These are phyloP conservation scores for Chloroclystis v-ata DNA, from an alignment of 2,888 invertebrate genomes.

Conservation along the genomic window DNA sequence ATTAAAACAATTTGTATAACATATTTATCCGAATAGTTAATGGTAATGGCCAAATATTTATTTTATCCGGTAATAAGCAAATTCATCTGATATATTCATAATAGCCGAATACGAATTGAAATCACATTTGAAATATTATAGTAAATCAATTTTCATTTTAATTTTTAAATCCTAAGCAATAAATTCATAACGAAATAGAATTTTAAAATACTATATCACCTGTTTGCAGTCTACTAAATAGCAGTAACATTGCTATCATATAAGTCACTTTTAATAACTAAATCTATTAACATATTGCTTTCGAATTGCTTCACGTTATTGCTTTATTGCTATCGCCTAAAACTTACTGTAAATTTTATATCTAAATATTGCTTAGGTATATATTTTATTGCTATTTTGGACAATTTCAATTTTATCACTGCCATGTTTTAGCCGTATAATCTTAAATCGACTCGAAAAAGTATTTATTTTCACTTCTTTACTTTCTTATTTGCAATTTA, in stretches of 20 bases:
- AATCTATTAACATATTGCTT: constrained; percentile 52
- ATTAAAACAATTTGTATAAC: neutral
- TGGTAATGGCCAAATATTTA: neutral
- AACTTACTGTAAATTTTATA: constrained; percentile 18
- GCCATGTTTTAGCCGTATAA: constrained; percentile 30
- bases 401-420: constrained; percentile 55
- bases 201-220: constrained; percentile 53
- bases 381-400: constrained; percentile 54
- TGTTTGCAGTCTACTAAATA: constrained; percentile 62
- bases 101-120: constrained; percentile 17
- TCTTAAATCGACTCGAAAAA: constrained; percentile 12
- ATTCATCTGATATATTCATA: constrained; percentile 9
- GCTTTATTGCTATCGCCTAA: constrained; percentile 41
- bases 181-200: constrained; percentile 35
- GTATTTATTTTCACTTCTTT: constrained; percentile 1
- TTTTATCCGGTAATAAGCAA: constrained; percentile 9
- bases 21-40: neutral
- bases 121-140: constrained; percentile 8
- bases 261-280: constrained; percentile 41
- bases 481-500: constrained; percentile 3
- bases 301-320: constrained; percentile 31
- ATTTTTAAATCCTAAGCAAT: constrained; percentile 40
- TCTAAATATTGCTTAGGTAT: constrained; percentile 28
- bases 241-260: constrained; percentile 40
- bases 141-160: constrained; percentile 14